Percentiles rank a stretch among this genome's conserved stretches.
Evolutionary conservation across 92 coral and sea anemone species (phyloP).

Genomic region (Paramuricea clavata): DNA sequence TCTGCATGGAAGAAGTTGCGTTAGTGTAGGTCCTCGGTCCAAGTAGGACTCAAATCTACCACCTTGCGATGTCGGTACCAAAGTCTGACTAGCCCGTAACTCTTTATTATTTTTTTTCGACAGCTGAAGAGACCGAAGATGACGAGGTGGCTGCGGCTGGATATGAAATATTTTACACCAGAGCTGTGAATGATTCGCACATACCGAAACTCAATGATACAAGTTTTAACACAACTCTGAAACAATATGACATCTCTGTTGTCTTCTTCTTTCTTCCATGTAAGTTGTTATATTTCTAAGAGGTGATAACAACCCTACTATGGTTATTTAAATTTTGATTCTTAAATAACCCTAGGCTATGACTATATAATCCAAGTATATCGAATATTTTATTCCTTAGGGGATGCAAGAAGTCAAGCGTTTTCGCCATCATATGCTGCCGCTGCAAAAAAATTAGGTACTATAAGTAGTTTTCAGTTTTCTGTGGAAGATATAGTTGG

Average conservation of each 20-base stretch:
- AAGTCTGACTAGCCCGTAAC: too few relatives aligned
- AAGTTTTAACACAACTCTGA: constrained; percentile 76
- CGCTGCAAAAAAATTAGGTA: constrained; percentile 83
- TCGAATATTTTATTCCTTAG: constrained; percentile 53
- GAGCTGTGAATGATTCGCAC: constrained; percentile 67
- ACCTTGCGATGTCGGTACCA: too few relatives aligned
- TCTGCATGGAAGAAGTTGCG: too few relatives aligned
- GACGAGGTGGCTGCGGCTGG: constrained; percentile 91
- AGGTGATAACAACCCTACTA: too few relatives aligned
- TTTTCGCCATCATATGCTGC: constrained; percentile 82
- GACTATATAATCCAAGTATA: too few relatives aligned
- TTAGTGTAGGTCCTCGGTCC: too few relatives aligned
- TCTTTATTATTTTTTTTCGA: constrained; percentile 29
- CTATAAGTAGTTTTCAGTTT: not conserved
- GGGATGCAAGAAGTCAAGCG: constrained; percentile 92
- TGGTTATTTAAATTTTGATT: too few relatives aligned
- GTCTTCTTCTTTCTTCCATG: constrained; percentile 92
- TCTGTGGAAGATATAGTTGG: too few relatives aligned
- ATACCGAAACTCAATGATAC: constrained; percentile 96
- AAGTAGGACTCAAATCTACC: not conserved
- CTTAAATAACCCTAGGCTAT: too few relatives aligned
- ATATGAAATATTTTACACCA: constrained; percentile 43
- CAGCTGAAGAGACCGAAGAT: constrained; percentile 94
- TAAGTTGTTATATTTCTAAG: constrained; percentile 33
- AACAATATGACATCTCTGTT: constrained; percentile 71